phyloP scores from a whole-genome alignment of 2,888 invertebrate genomes.

The Cheilosia scutellata region DNA sequence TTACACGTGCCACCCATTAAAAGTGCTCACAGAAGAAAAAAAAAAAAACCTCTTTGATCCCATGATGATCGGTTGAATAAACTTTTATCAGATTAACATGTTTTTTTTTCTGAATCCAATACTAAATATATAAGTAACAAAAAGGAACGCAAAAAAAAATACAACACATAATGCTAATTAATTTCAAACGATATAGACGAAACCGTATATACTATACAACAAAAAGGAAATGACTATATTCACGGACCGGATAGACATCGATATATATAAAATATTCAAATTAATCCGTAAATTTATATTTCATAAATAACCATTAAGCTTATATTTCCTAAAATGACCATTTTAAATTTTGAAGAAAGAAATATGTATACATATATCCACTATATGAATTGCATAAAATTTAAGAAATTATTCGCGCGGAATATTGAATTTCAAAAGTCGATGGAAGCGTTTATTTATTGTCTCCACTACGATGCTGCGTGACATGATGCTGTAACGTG shows the following conservation, averaged over 20 bases:
- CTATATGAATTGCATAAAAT: conserved; percentile 27
- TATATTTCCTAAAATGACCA: conserved; percentile 11
- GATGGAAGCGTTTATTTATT: too few species aligned
- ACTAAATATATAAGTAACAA: not conserved
- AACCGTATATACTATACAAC: conserved; percentile 15
- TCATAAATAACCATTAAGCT: conserved; percentile 51
- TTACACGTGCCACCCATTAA: conserved; percentile 49
- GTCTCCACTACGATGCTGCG: too few species aligned
- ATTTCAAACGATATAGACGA: conserved; percentile 24
- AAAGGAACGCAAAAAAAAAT: not conserved
- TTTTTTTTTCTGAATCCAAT: conserved; percentile 2
- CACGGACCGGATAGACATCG: conserved; percentile 36
- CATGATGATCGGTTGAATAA: conserved; percentile 59
- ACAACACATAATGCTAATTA: conserved; percentile 39
- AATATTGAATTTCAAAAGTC: conserved; percentile 22
- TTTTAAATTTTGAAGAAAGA: not conserved
- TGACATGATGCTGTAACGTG: too few species aligned
- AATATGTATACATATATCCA: not conserved
- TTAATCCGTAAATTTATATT: conserved; percentile 44
- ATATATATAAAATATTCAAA: conserved; percentile 38
- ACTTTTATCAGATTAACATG: conserved; percentile 55
- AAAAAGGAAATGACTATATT: conserved; percentile 44
- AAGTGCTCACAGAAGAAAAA: not conserved
- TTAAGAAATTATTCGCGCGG: conserved; percentile 33
- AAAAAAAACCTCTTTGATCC: conserved; percentile 9